A percentile compares a stretch with the other conserved stretches of the same genome.
phyloP scores from a whole-genome alignment of 2,797 vertebrate species.

The Amblyopsis hoosieri region DNA sequence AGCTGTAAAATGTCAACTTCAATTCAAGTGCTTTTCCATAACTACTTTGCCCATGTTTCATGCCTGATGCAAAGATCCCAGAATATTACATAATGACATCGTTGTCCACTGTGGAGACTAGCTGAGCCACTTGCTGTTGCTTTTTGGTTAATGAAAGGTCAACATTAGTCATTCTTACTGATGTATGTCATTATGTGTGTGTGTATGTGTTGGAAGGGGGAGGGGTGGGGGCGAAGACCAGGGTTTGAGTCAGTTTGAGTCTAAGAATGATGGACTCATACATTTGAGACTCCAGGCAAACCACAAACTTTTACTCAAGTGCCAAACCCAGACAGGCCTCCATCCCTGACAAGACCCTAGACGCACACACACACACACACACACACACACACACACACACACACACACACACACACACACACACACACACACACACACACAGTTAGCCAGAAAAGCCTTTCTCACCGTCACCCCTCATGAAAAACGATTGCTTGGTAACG shows the following conservation, averaged over 20 bases:
- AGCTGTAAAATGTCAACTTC: no score
- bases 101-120: neutral
- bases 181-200: slow-evolving; percentile 13
- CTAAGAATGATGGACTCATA: slow-evolving; percentile 4
- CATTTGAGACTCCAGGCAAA: slow-evolving; percentile 11
- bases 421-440: neutral
- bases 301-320: slow-evolving; percentile 1
- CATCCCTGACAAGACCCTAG: neutral
- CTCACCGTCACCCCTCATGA: slow-evolving; percentile 1
- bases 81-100: neutral
- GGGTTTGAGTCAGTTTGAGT: slow-evolving; percentile 1
- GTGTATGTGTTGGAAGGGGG: neutral
- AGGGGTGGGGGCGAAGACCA: no score
- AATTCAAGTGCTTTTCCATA: neutral
- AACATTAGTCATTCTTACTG: neutral
- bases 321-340: slow-evolving; percentile 1
- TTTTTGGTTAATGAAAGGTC: neutral
- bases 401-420: slow-evolving; percentile 2
- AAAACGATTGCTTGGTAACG: neutral
- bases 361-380: slow-evolving; percentile 7
- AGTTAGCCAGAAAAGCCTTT: neutral
- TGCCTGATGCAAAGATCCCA: neutral
- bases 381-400: neutral
- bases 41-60: neutral
- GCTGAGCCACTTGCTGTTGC: neutral